phyloP scores from a whole-genome alignment of 2,113 vertebrate species.

The Nibea albiflora region DNA sequence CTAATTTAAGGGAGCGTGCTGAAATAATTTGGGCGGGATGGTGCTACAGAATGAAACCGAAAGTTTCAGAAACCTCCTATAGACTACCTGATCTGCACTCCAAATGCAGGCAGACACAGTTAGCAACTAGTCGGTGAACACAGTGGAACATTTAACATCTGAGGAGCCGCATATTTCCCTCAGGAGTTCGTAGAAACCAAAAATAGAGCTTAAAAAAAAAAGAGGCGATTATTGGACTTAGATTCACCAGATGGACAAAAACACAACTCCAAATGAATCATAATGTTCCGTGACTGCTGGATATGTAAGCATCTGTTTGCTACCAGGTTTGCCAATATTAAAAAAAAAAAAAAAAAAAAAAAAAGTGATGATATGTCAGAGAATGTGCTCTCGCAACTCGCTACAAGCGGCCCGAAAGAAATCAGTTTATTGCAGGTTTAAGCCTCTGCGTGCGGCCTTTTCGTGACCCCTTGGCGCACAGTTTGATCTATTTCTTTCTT shows the following conservation, averaged over 20 bases:
- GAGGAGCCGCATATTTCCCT: background rate
- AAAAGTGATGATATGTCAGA: too few species aligned
- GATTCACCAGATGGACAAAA: too few species aligned
- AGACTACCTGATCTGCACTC: too few species aligned
- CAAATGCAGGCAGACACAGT: background rate
- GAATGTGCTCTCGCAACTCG: background rate
- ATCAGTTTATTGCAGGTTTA: background rate
- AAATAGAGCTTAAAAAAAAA: too few species aligned
- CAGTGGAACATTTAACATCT: background rate
- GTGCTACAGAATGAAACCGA: too few species aligned
- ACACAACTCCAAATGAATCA: too few species aligned
- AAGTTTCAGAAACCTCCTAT: too few species aligned
- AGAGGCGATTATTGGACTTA: too few species aligned
- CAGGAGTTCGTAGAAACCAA: background rate
- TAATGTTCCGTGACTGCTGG: background rate
- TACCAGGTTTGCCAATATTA: background rate
- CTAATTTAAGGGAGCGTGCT: background rate
- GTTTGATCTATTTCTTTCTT: background rate
- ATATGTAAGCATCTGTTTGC: background rate
- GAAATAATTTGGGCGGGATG: background rate
- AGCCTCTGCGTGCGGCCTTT: background rate
- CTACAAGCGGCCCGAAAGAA: too few species aligned
- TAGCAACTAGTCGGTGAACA: background rate
- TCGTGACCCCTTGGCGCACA: background rate
- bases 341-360: too few species aligned